Evolutionary conservation across 1,140 invertebrate species (phyloP).

Genomic region (Drosophila jambulina): DNA sequence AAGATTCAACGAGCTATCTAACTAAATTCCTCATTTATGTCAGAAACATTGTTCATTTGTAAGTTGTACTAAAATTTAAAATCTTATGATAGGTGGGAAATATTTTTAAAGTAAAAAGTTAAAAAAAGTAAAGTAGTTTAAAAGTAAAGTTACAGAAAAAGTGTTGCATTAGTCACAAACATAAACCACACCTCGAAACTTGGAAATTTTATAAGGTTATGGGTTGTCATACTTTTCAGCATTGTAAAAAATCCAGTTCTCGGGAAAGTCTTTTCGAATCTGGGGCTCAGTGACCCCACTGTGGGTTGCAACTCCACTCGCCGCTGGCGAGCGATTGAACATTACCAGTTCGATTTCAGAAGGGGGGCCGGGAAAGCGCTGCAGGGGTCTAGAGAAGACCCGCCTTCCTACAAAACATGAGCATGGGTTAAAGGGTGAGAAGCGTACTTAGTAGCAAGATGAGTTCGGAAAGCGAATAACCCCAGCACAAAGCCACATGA

Average conservation of each 20-base stretch:
- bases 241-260: constrained; percentile 63
- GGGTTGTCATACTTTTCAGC: constrained; percentile 47
- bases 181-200: not conserved
- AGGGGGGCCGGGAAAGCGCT: not conserved
- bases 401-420: constrained; percentile 16
- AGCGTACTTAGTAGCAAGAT: not conserved
- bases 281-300: not conserved
- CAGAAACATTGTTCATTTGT: not conserved
- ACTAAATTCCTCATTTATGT: not conserved
- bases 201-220: not conserved
- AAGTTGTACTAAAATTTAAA: too few relatives aligned
- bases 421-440: not conserved
- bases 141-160: not conserved
- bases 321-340: not conserved
- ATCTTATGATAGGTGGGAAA: not conserved
- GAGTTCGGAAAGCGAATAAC: not conserved
- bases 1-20: not conserved
- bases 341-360: not conserved
- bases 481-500: not conserved
- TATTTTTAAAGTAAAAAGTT: not conserved
- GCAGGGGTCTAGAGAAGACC: constrained; percentile 19
- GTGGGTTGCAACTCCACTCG: not conserved
- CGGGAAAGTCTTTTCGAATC: constrained; percentile 64
- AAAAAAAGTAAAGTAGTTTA: too few relatives aligned
- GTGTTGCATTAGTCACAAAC: constrained; percentile 31